Conservation (phyloP, 2,888 invertebrate species). For the Pandemis heparana region DNA sequence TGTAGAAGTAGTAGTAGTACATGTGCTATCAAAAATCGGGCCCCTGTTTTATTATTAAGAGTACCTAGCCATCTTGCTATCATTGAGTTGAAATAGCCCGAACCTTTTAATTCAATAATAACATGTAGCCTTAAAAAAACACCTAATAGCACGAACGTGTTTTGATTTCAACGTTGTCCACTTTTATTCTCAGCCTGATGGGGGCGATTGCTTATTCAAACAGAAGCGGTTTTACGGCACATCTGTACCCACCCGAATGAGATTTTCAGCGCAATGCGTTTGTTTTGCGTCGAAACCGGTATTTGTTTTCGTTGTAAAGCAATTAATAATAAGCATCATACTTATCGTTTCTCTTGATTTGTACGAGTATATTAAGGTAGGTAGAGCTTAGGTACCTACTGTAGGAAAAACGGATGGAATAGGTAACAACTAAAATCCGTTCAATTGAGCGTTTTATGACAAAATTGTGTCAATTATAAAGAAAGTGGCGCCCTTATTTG, state of each 20-base stretch:
- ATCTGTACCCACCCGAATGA: constrained; percentile 18
- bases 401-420: too few relatives aligned
- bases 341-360: background rate
- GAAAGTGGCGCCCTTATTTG: too few relatives aligned
- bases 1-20: too few relatives aligned
- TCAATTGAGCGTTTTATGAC: too few relatives aligned
- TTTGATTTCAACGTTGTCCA: constrained; percentile 17
- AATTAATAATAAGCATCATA: background rate
- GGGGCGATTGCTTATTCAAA: constrained; percentile 35
- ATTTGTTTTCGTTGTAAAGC: constrained; percentile 10
- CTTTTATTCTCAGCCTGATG: constrained; percentile 23
- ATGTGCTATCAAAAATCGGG: too few relatives aligned
- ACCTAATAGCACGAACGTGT: background rate
- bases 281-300: constrained; percentile 19
- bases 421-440: too few relatives aligned
- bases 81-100: background rate
- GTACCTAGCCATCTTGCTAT: too few relatives aligned
- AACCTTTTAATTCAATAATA: background rate
- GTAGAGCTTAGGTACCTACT: too few relatives aligned
- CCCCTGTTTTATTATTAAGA: too few relatives aligned
- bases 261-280: constrained; percentile 26
- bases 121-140: background rate
- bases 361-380: too few relatives aligned
- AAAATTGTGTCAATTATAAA: too few relatives aligned
- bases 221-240: constrained; percentile 21